Conservation (phyloP, 2,888 invertebrate genomes). For the Oscheius sp. region DNA sequence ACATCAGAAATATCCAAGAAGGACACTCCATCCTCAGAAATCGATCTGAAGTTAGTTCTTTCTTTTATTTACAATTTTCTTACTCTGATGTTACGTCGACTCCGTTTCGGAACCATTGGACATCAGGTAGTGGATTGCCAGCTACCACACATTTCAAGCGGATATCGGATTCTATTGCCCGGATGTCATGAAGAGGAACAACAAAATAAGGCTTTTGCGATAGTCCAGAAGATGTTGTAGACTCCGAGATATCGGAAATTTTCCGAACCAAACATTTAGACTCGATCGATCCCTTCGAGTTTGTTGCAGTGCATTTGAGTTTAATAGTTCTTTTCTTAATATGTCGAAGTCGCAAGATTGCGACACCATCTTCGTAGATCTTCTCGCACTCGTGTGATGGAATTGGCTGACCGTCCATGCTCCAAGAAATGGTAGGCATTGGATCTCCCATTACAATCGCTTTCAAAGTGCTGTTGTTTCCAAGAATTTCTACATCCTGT, state of each 20-base stretch:
- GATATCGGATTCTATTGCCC: conserved; percentile 30
- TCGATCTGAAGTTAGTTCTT: conserved; percentile 34
- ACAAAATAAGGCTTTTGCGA: conserved; percentile 51
- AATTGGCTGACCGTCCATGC: conserved; percentile 55
- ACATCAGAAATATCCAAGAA: conserved; percentile 45
- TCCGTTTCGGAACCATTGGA: conserved; percentile 43
- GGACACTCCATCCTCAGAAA: conserved; percentile 59
- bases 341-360: conserved; percentile 46
- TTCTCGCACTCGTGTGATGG: conserved; percentile 35
- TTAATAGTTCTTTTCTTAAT: conserved; percentile 29
- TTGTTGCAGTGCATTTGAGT: conserved; percentile 52
- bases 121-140: conserved; percentile 48
- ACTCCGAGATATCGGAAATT: conserved; percentile 32
- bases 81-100: conserved; percentile 17
- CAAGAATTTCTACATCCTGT: conserved; percentile 41
- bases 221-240: conserved; percentile 43
- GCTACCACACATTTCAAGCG: conserved; percentile 48
- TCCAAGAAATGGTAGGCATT: conserved; percentile 69
- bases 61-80: neutral
- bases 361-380: conserved; percentile 62
- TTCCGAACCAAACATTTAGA: conserved; percentile 42
- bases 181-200: conserved; percentile 44
- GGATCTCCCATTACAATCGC: conserved; percentile 74
- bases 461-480: conserved; percentile 45
- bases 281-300: conserved; percentile 46